phyloP scores from a whole-genome alignment of 2,113 vertebrate genomes.

The Agapornis roseicollis region DNA sequence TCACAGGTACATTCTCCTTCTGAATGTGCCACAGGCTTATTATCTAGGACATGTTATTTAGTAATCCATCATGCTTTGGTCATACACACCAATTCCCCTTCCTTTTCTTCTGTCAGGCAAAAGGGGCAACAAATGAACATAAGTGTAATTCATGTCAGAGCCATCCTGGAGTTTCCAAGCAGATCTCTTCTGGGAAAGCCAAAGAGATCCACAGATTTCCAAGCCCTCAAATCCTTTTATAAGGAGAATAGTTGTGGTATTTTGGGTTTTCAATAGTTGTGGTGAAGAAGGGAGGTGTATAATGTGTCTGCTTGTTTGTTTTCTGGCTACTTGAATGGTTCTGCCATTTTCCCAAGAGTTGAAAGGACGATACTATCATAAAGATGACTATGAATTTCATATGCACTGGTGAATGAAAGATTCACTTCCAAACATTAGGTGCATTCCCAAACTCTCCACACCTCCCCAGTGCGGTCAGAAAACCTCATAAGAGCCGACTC shows the following conservation, averaged over 20 bases:
- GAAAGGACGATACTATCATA: slow-evolving; percentile 23
- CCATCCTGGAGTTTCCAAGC: not conserved
- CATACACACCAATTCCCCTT: not conserved
- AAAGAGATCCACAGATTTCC: not conserved
- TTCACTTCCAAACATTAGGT: slow-evolving; percentile 16
- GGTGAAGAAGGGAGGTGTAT: not conserved
- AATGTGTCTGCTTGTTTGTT: not conserved
- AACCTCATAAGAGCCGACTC: slow-evolving; percentile 5
- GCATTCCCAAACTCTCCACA: slow-evolving; percentile 34
- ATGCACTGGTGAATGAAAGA: slow-evolving; percentile 8
- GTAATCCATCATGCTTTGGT: not conserved
- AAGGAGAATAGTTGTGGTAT: not conserved
- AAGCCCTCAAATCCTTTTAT: not conserved
- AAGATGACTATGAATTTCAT: slow-evolving; percentile 17
- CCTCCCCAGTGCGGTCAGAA: not conserved
- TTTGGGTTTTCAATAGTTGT: not conserved
- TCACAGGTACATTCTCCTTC: not conserved
- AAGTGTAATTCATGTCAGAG: not conserved
- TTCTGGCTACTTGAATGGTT: not conserved
- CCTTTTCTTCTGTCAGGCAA: not conserved
- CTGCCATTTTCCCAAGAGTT: slow-evolving; percentile 53
- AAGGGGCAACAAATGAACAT: not conserved
- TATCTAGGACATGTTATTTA: not conserved
- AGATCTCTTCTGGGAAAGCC: not conserved
- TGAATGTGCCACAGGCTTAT: not conserved